Evolutionary conservation across 2,888 invertebrate genomes (phyloP), one percentile per base, ranked within the genome.

Genomic region (Gastracanthus pulcherrimus): DNA sequence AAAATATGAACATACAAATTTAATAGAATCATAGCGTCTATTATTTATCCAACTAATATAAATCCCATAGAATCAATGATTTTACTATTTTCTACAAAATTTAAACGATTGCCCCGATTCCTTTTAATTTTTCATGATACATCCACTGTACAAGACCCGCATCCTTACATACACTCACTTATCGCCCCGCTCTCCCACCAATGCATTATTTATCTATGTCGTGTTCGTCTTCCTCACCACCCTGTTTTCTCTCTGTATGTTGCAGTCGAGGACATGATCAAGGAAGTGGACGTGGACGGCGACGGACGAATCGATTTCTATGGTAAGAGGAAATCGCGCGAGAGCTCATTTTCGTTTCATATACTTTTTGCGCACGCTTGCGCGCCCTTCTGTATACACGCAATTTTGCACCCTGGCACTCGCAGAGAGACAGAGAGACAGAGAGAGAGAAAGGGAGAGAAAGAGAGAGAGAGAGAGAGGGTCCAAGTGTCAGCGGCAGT

Each of bases 241-340:
- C 4, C 3, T n/a, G 26, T 2, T 26, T 3, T 55, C 26, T 55
- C 26, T 64, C 19, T 38, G 38, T 64, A 19, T 64, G 66, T 83
- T 83, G 2, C 92, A 98, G 98, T 98, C 92, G 98, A 98, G 91
- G 98, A 98, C 90, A 98, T 98, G 98, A 98, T 98, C 89, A 97
- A 97, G 89, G 98, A 98, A 92, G 98, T 98, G 7, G 98, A 98
- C 89, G 97, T 98, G 1, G 97, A 98, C 90, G 98, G 98, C 0
- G 98, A 98, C 90, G 98, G 98, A 1, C 94, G 97, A 84, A 98
- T 98, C 88, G 97, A 98, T 92, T 98, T 98, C 92, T 96, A 97
- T 89, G 98, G 97, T 96, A 92, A 92, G 90, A 82, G 79, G 72
- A 81, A 80, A 66, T 77, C 67, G 11, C 9, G 58, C 48, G 34